These are phyloP conservation scores for Drosophila bocki DNA, from an alignment of 1,140 invertebrate species.

Conservation along the genomic window DNA sequence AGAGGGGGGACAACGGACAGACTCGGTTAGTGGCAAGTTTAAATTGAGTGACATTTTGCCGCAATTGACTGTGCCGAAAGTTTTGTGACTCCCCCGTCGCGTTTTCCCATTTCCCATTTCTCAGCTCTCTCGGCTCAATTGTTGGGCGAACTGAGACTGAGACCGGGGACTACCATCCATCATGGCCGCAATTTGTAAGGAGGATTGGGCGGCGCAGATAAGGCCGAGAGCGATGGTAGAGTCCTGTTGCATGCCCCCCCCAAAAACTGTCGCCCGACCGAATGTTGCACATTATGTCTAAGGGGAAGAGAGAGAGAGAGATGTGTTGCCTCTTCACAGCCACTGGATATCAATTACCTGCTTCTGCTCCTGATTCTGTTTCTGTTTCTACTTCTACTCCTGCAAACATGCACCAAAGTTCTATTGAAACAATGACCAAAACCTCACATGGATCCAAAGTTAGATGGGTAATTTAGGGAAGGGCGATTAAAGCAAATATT, in stretches of 20 bases:
- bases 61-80: slow-evolving; percentile 70
- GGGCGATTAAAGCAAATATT: slow-evolving; percentile 19
- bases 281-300: slow-evolving; percentile 35
- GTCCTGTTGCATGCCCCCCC: slow-evolving; percentile 39
- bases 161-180: slow-evolving; percentile 47
- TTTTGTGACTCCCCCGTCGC: slow-evolving; percentile 41
- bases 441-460: slow-evolving; percentile 12
- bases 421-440: slow-evolving; percentile 7
- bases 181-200: slow-evolving; percentile 48
- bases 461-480: slow-evolving; percentile 13
- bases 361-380: not conserved
- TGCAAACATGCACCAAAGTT: slow-evolving; percentile 6
- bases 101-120: slow-evolving; percentile 6
- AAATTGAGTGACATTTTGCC: slow-evolving; percentile 80
- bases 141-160: slow-evolving; percentile 3
- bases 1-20: not conserved
- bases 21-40: slow-evolving; percentile 65
- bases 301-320: not conserved
- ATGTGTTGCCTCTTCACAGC: slow-evolving; percentile 7
- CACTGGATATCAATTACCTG: slow-evolving; percentile 38
- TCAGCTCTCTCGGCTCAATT: slow-evolving; percentile 5
- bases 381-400: not conserved
- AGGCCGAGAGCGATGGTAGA: slow-evolving; percentile 8
- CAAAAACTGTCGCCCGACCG: slow-evolving; percentile 23
- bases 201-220: slow-evolving; percentile 33